Base-by-base conservation (phyloP, 37 sponge, comb jelly and placozoan species). In the Mnemiopsis leidyi region DNA sequence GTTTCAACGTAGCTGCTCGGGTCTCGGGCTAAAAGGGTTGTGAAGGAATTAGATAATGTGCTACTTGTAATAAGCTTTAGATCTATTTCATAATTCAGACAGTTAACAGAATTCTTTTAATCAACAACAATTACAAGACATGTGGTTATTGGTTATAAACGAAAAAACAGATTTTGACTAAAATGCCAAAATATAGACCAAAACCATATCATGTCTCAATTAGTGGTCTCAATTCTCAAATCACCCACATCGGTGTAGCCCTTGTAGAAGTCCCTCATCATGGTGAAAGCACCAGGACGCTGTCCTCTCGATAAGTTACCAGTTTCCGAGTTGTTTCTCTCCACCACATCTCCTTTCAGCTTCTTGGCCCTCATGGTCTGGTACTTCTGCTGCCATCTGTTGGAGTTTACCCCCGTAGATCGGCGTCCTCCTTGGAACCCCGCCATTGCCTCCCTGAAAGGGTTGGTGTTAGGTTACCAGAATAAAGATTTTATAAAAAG, bases 251-350 rank as follows among this genome's bases (percentile, higher is more conserved):
- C 29, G n/a, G 33, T 39, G 48, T 85, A 85, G 0, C 90, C 90
- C 9, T 38, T 13, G 90, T 85, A 85, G 29, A 85, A 85, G 90
- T 85, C 39, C 90, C 39, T 85, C 61, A 85, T 39, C 90, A 85
- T 85, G 24, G 90, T 85, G 26, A 85, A 40, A 3, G 90, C 90
- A 18, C 35, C 35, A 39, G 90, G 90, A 28, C 90, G 23, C 90
- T 40, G 40, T 36, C n/a, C 32, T 37, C 90, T 28, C 23, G 23
- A 7, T 18, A 85, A 5, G 61, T 85, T 85, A 28, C 90, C 90
- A 23, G 90, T 85, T 0, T 39, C 1, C 48, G 33, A 21, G 21
- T 26, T 85, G 28, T 28, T 85, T 20, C 61, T 35, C n/a, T 28
- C 26, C 61, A 85, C 90, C 24, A 85, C 90, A 38, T 40, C 61